Evolutionary conservation across 2,888 invertebrate species (phyloP), one percentile per base, ranked within the genome.

Genomic region (Athalia cordata): DNA sequence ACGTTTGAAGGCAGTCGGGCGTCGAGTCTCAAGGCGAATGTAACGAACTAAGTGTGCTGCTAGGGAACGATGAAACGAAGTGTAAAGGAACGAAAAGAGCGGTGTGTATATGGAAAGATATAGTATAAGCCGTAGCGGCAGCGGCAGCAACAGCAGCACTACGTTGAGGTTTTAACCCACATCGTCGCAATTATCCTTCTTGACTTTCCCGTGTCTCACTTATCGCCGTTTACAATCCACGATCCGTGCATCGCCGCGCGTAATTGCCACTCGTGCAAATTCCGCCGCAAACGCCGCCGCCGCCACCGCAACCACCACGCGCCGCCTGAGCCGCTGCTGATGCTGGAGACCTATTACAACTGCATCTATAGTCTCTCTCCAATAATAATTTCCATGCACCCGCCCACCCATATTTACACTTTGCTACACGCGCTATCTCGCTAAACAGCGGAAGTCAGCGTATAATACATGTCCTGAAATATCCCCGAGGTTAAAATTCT

Each of bases 181-280:
- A 64, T 75, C 75, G 75, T 75, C 64, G 75, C 75, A 75, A 75
- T 75, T 75, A 75, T 75, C 75, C 75, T 62, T 62, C 75, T 64
- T 61, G 75, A 75, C 75, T 75, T 75, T 75, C 75, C 75, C 75
- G 75, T 64, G 75, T 75, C 75, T 64, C 62, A 64, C 75, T 75
- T 75, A 75, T 75, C 75, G 75, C 75, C 75, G 72, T 72, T 72
- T 72, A 72, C 72, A 72, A 72, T 72, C 72, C 72, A 9, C 72
- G 72, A 72, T 59, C 52, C 68, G 52, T 68, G 72, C 57, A 59
- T 59, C 72, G 47, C 72, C 47, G 43, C 50, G 68, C 68, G 68
- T 68, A 68, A 68, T 68, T 68, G 68, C 68, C 68, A 68, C 68
- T 68, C 68, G 68, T 68, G 68, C 68, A 68, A 68, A 68, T 68